Evolutionary conservation across 2,113 vertebrate species (phyloP).

Genomic region (Podarcis raffonei): DNA sequence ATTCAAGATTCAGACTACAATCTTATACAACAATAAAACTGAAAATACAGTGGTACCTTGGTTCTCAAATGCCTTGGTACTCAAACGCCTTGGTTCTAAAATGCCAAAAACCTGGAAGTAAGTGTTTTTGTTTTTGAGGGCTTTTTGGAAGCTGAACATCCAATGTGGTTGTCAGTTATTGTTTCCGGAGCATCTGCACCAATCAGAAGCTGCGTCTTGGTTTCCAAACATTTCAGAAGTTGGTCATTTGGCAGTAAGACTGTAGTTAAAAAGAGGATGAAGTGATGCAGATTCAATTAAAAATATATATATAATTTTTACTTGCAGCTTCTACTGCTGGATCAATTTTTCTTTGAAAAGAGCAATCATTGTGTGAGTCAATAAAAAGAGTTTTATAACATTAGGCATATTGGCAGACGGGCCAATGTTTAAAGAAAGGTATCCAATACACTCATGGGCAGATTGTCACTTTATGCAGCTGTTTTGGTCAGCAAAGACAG

Average conservation of each 20-base stretch:
- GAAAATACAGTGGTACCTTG: too few species aligned
- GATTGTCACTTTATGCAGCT: conserved; percentile 22
- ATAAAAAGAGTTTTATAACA: conserved; percentile 36
- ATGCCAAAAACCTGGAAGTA: too few species aligned
- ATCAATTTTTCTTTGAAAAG: conserved; percentile 40
- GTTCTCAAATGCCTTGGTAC: too few species aligned
- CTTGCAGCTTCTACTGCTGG: background rate
- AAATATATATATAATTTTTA: conserved; percentile 7
- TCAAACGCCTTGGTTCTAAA: too few species aligned
- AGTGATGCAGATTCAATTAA: background rate
- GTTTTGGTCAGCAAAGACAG: conserved; percentile 26
- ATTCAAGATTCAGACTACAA: too few species aligned
- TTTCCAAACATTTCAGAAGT: too few species aligned
- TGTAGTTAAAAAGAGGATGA: conserved; percentile 3
- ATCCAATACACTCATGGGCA: conserved; percentile 11
- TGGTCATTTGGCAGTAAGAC: background rate
- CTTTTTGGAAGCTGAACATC: too few species aligned
- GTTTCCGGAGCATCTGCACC: too few species aligned
- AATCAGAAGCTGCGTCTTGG: too few species aligned
- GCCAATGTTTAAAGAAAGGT: conserved; percentile 32
- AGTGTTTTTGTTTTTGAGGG: too few species aligned
- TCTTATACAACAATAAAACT: too few species aligned
- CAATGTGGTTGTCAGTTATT: too few species aligned
- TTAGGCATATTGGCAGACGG: conserved; percentile 26
- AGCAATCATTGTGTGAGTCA: conserved; percentile 19